Conservation (phyloP, 1,140 invertebrate species). For the Archivesica marissinica region DNA sequence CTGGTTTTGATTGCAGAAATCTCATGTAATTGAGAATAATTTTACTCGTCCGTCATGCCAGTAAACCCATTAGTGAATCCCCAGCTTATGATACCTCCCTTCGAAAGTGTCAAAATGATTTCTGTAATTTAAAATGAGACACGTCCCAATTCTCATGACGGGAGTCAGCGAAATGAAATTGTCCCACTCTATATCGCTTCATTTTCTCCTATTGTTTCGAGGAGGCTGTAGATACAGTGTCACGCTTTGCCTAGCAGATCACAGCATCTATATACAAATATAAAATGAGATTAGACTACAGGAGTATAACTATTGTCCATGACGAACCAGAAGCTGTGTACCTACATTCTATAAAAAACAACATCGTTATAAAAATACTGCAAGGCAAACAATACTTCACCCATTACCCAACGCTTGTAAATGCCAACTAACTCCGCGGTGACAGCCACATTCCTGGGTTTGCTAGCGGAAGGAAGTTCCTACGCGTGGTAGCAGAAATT, state of each 20-base stretch:
- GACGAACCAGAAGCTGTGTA: too few species aligned
- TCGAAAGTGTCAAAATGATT: not conserved
- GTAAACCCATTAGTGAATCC: not conserved
- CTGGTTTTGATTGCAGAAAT: not conserved
- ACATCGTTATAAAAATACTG: too few species aligned
- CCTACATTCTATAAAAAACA: too few species aligned
- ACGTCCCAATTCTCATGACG: not conserved
- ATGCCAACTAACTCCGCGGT: too few species aligned
- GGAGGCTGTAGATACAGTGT: not conserved
- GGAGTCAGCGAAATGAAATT: not conserved
- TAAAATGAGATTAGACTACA: too few species aligned
- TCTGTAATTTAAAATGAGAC: not conserved
- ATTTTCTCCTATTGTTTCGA: not conserved
- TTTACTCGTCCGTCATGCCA: not conserved
- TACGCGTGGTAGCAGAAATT: too few species aligned
- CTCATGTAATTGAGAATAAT: constrained; percentile 13
- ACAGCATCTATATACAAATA: too few species aligned
- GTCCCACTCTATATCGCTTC: not conserved
- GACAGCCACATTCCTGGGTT: too few species aligned
- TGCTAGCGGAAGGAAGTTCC: too few species aligned
- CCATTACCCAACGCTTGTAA: too few species aligned
- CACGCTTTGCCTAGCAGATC: not conserved
- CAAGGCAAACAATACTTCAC: too few species aligned
- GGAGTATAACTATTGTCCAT: too few species aligned
- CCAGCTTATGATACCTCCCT: not conserved